Base-by-base conservation (phyloP, 2,797 vertebrate species). In the Moxostoma hubbsi region DNA sequence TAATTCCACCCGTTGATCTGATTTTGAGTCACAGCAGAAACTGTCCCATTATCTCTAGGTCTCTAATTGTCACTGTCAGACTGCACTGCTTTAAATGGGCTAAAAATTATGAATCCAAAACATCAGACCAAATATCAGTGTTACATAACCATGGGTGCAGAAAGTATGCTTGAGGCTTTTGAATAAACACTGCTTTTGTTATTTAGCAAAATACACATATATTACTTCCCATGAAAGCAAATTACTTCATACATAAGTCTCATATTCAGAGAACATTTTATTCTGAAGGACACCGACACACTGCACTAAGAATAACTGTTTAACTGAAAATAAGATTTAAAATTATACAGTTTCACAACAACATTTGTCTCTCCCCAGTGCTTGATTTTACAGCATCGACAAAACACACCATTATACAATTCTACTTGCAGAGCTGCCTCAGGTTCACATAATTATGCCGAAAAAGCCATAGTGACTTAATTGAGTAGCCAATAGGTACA, bases 371-470 rank as follows among this genome's bases (percentile, higher is more conserved):
- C 36, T 50, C 45, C 8, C 11, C 13, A 67, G 10, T 45, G 18
- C 13, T 18, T 51, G 18, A 5, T 6, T 6, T 15, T 45, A 68
- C 54, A 68, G 54, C 16, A 13, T 13, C 6, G 46, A 45, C 46
- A 59, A 59, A 68, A 67, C 46, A 76, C 46, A 58, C 54, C 53
- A 67, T 76, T 76, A 67, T 9, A 58, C 64, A 66, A 57, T 67
- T 66, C 8, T 15, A 36, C 36, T 36, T 36, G 5, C n/a, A 36
- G 68, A 75, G 18, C 18, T 74, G 65, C 78, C 71, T 61, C 65
- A 75, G 70, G 65, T 75, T 72, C 54, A 57, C 77, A 72, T 82
- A 77, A 80, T 45, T 67, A 81, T 71, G 65, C 70, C 2, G 5
- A 73, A 80, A 43, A 18, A 43, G 67, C 65, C 49, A n/a, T 36